Percentiles rank a stretch among this genome's conserved stretches.
Evolutionary conservation across 1,140 invertebrate species (phyloP).

Genomic region (Eriosoma lanigerum): DNA sequence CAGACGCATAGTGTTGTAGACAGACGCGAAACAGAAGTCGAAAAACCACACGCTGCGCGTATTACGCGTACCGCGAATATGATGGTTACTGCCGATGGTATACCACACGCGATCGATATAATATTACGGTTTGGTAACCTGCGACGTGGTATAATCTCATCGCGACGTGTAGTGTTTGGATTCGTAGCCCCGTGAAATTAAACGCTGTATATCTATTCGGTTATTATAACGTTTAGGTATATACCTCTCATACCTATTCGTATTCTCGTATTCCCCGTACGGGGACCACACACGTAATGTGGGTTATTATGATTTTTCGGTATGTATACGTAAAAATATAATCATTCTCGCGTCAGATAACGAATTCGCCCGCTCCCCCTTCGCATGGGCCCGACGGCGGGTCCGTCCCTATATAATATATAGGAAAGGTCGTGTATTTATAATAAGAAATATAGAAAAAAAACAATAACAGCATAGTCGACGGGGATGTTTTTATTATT

Average conservation of each 20-base stretch:
- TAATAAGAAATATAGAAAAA: not conserved
- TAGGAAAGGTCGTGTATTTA: not conserved
- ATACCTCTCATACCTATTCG: not conserved
- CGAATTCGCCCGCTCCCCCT: not conserved
- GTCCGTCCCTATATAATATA: too few species aligned
- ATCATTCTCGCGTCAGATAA: slow-evolving; percentile 16
- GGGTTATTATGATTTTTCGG: not conserved
- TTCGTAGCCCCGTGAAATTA: slow-evolving; percentile 42
- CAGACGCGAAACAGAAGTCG: slow-evolving; percentile 14
- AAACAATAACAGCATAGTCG: slow-evolving; percentile 20
- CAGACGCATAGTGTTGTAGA: not conserved
- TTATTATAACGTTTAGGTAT: not conserved
- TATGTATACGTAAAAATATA: not conserved
- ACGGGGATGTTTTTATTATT: slow-evolving; percentile 2
- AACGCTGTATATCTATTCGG: not conserved
- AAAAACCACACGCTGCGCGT: not conserved
- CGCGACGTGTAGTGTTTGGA: not conserved
- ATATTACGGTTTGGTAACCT: not conserved
- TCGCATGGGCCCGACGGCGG: not conserved
- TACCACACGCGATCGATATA: slow-evolving; percentile 17
- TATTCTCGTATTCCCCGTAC: not conserved
- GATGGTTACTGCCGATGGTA: too few species aligned
- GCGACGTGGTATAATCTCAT: not conserved
- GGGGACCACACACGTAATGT: slow-evolving; percentile 41
- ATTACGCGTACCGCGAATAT: not conserved